Evolutionary conservation across 1,140 invertebrate species (phyloP).

Genomic region (Sarcophaga bullata): DNA sequence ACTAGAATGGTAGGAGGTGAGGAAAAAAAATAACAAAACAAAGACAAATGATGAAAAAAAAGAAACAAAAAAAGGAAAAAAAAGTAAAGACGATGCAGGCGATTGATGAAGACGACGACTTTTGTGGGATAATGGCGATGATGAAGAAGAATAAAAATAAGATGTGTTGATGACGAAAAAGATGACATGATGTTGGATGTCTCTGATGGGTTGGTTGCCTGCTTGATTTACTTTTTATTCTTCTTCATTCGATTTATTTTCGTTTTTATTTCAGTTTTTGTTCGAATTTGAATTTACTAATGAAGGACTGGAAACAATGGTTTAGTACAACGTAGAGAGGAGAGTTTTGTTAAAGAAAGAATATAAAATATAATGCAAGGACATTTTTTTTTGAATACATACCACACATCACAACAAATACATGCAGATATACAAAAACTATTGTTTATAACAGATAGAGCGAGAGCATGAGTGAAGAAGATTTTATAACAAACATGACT

Average conservation of each 20-base stretch:
- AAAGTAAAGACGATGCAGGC: background rate
- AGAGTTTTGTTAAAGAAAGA: background rate
- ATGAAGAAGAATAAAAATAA: conserved; percentile 6
- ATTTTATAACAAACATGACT: too few species aligned
- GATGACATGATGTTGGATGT: conserved; percentile 23
- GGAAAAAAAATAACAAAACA: conserved; percentile 15
- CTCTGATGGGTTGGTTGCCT: conserved; percentile 3
- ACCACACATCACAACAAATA: background rate
- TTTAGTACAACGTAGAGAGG: background rate
- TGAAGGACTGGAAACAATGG: conserved; percentile 19
- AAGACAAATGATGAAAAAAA: conserved; percentile 18
- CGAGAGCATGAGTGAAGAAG: background rate
- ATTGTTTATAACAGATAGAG: conserved; percentile 1
- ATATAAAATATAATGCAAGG: background rate
- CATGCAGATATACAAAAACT: background rate
- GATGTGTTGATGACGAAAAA: conserved; percentile 26
- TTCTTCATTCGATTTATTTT: background rate
- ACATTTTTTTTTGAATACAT: background rate
- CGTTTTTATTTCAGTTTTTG: background rate
- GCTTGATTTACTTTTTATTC: conserved; percentile 13
- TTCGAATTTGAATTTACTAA: conserved; percentile 12
- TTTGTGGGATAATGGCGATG: background rate
- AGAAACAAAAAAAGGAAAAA: conserved; percentile 23
- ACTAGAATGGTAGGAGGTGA: background rate
- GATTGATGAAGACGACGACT: background rate